Conservation (phyloP, 1,140 invertebrate species). For the Aplysia californica region DNA sequence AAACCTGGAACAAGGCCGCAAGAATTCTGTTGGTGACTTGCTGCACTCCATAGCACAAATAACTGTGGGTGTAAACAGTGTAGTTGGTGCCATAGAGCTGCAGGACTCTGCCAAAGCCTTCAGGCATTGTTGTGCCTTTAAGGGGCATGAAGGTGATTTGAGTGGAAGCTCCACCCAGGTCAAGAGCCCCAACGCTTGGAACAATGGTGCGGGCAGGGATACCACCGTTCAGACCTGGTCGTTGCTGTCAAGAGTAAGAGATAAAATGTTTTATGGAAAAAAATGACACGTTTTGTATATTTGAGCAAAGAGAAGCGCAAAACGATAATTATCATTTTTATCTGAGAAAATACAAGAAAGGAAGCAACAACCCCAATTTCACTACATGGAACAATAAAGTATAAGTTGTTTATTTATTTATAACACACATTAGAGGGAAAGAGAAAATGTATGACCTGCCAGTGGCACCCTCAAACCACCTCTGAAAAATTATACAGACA, state of each 20-base stretch:
- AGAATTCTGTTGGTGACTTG: slow-evolving; percentile 53
- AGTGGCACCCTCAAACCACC: no score
- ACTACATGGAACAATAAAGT: no score
- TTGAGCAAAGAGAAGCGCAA: no score
- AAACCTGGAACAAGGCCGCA: slow-evolving; percentile 52
- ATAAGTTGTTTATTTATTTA: no score
- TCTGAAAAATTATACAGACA: no score
- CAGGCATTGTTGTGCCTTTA: slow-evolving; percentile 19
- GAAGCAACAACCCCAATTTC: no score
- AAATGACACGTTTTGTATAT: no score
- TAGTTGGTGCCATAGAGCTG: slow-evolving; percentile 67
- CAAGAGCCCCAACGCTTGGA: slow-evolving; percentile 67
- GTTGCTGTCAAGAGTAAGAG: slow-evolving; percentile 12
- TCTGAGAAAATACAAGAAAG: no score
- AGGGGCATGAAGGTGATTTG: slow-evolving; percentile 70
- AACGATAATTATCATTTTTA: no score
- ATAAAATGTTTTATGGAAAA: no score
- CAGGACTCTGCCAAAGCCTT: slow-evolving; percentile 41
- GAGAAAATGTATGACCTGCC: no score
- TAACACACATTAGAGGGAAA: no score
- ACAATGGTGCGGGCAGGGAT: slow-evolving; percentile 15
- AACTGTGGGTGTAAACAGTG: slow-evolving; percentile 69
- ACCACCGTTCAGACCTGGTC: not conserved
- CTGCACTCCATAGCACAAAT: slow-evolving; percentile 70
- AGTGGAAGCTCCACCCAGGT: slow-evolving; percentile 72